These are phyloP conservation scores for Caranx ignobilis DNA, from an alignment of 2,113 vertebrate species.

Conservation along the genomic window DNA sequence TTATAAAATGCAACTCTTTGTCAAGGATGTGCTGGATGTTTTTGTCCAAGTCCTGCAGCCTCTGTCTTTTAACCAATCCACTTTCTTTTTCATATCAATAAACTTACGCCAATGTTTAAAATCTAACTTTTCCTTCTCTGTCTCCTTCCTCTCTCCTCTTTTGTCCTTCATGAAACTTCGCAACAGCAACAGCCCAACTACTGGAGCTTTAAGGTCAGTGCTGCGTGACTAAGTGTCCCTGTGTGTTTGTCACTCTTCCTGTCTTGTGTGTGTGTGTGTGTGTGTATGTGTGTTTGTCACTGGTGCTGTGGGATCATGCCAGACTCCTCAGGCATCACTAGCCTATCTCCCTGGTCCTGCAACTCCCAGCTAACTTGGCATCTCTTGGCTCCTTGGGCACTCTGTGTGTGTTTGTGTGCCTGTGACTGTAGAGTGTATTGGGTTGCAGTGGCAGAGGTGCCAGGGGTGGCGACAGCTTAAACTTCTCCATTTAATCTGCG, in stretches of 20 bases:
- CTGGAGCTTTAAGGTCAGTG: slow-evolving; percentile 99
- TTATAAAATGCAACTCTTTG: neutral
- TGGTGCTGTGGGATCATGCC: slow-evolving; percentile 30
- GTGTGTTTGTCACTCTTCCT: slow-evolving; percentile 41
- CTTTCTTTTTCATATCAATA: neutral
- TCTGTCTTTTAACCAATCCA: neutral
- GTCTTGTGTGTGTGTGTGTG: neutral
- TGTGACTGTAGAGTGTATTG: neutral
- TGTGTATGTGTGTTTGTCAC: slow-evolving; percentile 14
- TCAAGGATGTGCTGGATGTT: slow-evolving; percentile 7
- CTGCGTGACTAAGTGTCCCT: slow-evolving; percentile 75
- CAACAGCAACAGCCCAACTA: slow-evolving; percentile 97
- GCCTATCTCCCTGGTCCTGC: slow-evolving; percentile 34
- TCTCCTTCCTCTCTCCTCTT: slow-evolving; percentile 38
- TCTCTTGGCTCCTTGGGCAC: slow-evolving; percentile 35
- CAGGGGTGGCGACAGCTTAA: slow-evolving; percentile 62
- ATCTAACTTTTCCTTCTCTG: slow-evolving; percentile 47
- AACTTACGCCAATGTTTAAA: slow-evolving; percentile 5
- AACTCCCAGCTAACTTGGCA: slow-evolving; percentile 45
- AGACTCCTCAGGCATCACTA: slow-evolving; percentile 28
- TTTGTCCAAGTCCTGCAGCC: neutral
- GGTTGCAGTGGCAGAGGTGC: slow-evolving; percentile 29
- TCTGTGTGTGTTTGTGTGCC: slow-evolving; percentile 4
- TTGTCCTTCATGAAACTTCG: slow-evolving; percentile 31
- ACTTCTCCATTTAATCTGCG: slow-evolving; percentile 73